Evolutionary conservation across 2,797 vertebrate species (phyloP).

Genomic region (Mormyrus proboscirostris): DNA sequence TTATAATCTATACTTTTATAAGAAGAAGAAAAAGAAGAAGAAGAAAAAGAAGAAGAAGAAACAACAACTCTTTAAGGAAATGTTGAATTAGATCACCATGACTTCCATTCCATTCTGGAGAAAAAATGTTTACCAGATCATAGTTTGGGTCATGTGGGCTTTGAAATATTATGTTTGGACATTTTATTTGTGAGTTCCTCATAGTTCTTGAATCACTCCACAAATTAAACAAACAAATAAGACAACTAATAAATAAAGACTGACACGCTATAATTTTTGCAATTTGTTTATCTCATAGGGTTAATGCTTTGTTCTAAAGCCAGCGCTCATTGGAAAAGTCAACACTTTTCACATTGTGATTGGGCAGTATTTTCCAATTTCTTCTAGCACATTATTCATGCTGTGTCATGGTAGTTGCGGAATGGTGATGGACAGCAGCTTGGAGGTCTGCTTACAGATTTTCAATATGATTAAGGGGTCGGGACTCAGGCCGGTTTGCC

Average conservation of each 20-base stretch:
- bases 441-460: not conserved
- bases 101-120: not conserved
- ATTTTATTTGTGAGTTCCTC: not conserved
- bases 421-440: not conserved
- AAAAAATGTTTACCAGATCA: not conserved
- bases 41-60: not conserved
- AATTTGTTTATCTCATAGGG: not conserved
- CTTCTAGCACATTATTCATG: not conserved
- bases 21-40: not conserved
- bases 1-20: not conserved
- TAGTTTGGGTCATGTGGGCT: not conserved
- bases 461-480: conserved; percentile 11
- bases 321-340: not conserved
- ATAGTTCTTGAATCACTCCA: not conserved
- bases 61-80: not conserved
- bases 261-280: not conserved
- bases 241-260: not conserved
- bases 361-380: not conserved
- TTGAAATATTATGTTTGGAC: not conserved
- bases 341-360: not conserved
- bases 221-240: not conserved
- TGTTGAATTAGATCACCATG: not conserved
- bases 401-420: not conserved
- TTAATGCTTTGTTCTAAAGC: not conserved
- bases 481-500: not conserved